Evolutionary conservation across 2,113 vertebrate genomes (phyloP), one percentile per base, ranked within the genome.

Genomic region (Pterophyllum scalare): DNA sequence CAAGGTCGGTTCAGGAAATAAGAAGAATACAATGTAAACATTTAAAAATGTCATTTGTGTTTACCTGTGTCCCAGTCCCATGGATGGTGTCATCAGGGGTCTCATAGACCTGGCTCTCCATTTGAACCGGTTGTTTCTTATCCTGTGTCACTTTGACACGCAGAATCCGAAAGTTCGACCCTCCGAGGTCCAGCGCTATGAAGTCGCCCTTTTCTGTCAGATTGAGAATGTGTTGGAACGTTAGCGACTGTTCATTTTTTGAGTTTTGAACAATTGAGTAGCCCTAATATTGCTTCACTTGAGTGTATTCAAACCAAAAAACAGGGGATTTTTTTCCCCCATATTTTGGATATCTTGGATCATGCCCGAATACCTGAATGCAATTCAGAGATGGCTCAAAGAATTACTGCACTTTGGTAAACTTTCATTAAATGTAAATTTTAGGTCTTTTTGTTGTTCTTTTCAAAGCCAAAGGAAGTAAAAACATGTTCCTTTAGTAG

Each of bases 131-230:
- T 94, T 99, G 98, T 91, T 96, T 98, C 83, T 98, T 97, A 79
- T 99, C 98, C 1, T 97, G 97, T 0, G 97, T 98, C 7, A 99
- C 98, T 90, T 99, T 99, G 19, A 99, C 98, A 5, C 98, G 95
- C 81, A 99, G 95, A 84, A 99, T 99, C 62, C 98, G 96, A 82
- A 99, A 99, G 82, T 96, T 97, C 2, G 98, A 99, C 0, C 98
- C 98, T 0, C 98, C 98, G 2, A 99, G 96, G 90, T 99, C 98
- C 95, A 99, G 91, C 4, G 98, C 98, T 9, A 99, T 97, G 94
- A 99, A 99, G 95, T 99, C 98, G 54, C 98, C 98, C 93, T 99
- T 99, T 91, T 99, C 98, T 99, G 95, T 33, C 26, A 65, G 14
- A 82, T 35, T 1, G 19, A 81, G 13, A 85, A 79, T 0, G 11